Evolutionary conservation across 2,888 invertebrate genomes (phyloP), one percentile per base, ranked within the genome.

Genomic region (Entomobrya multifasciata): DNA sequence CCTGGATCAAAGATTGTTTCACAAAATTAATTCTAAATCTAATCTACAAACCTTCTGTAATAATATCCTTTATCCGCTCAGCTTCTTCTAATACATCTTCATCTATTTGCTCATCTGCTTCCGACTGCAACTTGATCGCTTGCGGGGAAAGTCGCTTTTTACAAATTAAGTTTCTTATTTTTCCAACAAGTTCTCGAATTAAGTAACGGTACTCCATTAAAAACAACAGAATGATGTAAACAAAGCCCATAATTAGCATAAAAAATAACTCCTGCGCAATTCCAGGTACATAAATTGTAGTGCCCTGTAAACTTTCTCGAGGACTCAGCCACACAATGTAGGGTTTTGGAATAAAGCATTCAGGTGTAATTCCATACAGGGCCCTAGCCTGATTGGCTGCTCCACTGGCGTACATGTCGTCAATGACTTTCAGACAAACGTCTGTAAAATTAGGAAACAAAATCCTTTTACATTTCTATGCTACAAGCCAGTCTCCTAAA

Each of bases 251-350:
- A 11, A 80, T 17, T 20, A 70, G 1, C 44, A 52, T 44, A 15
- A n/a, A 52, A 4, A 49, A 1, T 4, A 80, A 20, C n/a, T 80
- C 80, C n/a, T 80, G 80, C 0, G 47, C 65, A 6, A 80, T 67
- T 17, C 80, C 80, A 5, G 80, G 49, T 1, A 47, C 41, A 5
- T 11, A 6, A 2, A 52, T 52, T 6, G 13, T 27, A 1, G 20
- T 25, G 6, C 17, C 22, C 1, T 62, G 11, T n/a, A 62, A 22
- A 13, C 30, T 62, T 15, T 15, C 15, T n/a, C 62, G 27, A 0
- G 30, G n/a, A 27, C n/a, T 62, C n/a, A 30, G n/a, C 62, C 62
- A 62, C 1, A 1, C 1, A 36, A 76, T 20, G 20, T 76, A 76
- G 0, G 55, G 30, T 17, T 36, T 36, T 0, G 76, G 76, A 5